Conservation (phyloP, 1,140 invertebrate species). For the Cecropterus lyciades region DNA sequence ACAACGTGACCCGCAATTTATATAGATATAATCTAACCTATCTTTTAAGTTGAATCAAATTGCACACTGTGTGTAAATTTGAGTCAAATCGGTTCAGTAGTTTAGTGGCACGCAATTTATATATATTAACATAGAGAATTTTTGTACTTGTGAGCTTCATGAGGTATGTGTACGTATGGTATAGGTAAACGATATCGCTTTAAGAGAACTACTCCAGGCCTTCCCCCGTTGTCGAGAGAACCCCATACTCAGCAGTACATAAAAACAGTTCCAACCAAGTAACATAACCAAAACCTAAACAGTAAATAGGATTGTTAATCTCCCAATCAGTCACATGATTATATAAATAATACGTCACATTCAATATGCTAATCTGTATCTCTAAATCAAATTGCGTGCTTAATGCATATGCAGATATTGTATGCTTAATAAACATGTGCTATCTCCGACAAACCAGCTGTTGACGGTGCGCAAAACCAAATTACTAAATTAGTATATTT, state of each 20-base stretch:
- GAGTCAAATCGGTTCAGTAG: no score
- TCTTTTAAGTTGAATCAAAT: no score
- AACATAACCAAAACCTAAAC: background rate
- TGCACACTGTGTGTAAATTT: no score
- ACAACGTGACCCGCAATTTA: no score
- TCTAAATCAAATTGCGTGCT: constrained; percentile 36
- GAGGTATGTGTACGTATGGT: no score
- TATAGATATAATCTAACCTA: no score
- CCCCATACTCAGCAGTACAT: background rate
- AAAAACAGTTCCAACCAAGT: background rate
- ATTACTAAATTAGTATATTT: constrained; percentile 24
- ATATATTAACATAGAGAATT: no score
- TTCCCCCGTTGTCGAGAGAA: background rate
- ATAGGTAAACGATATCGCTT: no score
- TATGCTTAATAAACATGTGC: constrained; percentile 36
- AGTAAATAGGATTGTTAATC: background rate
- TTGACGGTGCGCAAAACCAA: constrained; percentile 16
- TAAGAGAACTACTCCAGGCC: no score
- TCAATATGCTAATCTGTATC: constrained; percentile 35
- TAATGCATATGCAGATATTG: constrained; percentile 36
- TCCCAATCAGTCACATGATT: constrained; percentile 18
- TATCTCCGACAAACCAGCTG: constrained; percentile 29
- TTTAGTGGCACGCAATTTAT: no score
- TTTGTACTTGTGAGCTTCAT: no score
- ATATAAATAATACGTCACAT: constrained; percentile 33